These are phyloP conservation scores for Eretmocerus hayati DNA, from an alignment of 2,888 invertebrate genomes.

Conservation along the genomic window DNA sequence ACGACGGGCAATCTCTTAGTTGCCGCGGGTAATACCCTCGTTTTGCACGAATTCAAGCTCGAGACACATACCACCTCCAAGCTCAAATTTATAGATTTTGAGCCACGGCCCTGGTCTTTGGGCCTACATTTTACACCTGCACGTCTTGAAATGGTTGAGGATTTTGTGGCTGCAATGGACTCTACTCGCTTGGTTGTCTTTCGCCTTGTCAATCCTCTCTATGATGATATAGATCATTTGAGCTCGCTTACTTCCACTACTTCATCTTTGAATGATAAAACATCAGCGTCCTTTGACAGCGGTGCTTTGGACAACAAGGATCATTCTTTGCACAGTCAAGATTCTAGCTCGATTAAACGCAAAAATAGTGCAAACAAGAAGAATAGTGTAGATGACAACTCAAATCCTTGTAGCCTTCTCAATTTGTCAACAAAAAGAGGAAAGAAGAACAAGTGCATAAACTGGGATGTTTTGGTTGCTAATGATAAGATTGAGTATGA, in stretches of 20 bases:
- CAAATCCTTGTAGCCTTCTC: conserved; percentile 25
- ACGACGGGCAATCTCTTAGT: conserved; percentile 48
- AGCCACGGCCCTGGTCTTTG: conserved; percentile 59
- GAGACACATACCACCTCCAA: conserved; percentile 63
- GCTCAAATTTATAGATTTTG: conserved; percentile 63
- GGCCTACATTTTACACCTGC: conserved; percentile 58
- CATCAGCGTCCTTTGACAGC: conserved; percentile 35
- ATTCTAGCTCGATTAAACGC: conserved; percentile 1
- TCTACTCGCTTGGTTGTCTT: conserved; percentile 59
- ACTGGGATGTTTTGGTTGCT: conserved; percentile 36
- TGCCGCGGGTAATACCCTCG: conserved; percentile 46
- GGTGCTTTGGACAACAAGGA: conserved; percentile 28
- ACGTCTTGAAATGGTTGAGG: conserved; percentile 58
- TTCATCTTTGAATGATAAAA: conserved; percentile 37
- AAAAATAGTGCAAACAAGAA: conserved; percentile 22
- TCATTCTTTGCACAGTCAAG: conserved; percentile 16
- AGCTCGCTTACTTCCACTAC: conserved; percentile 37
- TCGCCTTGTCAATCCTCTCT: conserved; percentile 38
- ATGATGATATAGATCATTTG: conserved; percentile 40
- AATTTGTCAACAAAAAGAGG: conserved; percentile 22
- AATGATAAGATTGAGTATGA: conserved; percentile 36
- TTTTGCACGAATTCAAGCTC: conserved; percentile 56
- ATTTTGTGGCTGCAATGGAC: conserved; percentile 60
- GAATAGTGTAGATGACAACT: conserved; percentile 26
- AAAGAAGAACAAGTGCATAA: conserved; percentile 29